A percentile compares a stretch with the other conserved stretches of the same genome.
Conservation (phyloP, 2,888 invertebrate species). For the Dioctria rufipes region DNA sequence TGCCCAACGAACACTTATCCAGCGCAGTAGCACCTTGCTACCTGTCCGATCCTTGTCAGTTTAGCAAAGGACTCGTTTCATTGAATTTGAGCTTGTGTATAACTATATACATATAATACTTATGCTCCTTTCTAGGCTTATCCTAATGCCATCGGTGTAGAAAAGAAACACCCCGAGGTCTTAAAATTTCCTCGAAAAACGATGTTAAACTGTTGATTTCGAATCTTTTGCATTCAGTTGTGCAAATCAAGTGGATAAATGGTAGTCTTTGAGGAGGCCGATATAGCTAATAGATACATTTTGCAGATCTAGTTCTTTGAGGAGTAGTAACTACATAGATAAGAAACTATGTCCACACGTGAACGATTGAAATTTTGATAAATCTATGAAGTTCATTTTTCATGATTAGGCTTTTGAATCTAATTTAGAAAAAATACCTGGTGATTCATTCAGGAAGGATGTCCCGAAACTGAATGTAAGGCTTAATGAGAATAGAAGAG, state of each 20-base stretch:
- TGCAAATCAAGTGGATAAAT: constrained; percentile 62
- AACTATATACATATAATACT: constrained; percentile 25
- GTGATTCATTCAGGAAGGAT: no score
- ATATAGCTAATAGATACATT: neutral
- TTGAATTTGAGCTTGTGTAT: constrained; percentile 22
- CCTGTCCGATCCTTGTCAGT: constrained; percentile 31
- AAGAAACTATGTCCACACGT: no score
- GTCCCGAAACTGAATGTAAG: no score
- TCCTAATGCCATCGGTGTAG: constrained; percentile 53
- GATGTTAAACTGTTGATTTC: constrained; percentile 49
- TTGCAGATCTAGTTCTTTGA: no score
- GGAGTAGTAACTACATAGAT: no score
- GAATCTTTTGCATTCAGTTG: constrained; percentile 60
- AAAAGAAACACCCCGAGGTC: constrained; percentile 46
- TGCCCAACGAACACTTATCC: neutral
- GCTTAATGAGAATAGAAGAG: no score
- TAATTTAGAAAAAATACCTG: no score
- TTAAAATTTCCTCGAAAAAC: constrained; percentile 24
- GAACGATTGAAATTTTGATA: no score
- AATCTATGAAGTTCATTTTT: no score
- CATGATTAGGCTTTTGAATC: no score
- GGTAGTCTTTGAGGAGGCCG: constrained; percentile 42
- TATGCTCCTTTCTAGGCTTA: constrained; percentile 40
- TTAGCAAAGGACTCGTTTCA: constrained; percentile 14
- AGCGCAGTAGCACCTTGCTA: constrained; percentile 13